Conservation (phyloP, 2,113 vertebrate species). For the Dicerorhinus sumatrensis region DNA sequence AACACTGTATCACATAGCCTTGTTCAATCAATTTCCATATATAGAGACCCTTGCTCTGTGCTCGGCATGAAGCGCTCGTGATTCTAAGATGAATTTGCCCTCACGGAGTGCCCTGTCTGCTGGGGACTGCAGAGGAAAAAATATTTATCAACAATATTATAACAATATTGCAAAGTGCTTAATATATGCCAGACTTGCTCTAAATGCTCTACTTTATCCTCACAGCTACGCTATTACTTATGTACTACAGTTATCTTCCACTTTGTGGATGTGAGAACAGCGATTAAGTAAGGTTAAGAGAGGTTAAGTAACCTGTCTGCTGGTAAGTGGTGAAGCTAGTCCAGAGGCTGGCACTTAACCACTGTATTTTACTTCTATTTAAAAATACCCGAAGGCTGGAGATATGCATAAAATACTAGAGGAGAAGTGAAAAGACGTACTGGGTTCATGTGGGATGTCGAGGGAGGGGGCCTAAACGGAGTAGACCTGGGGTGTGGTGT, state of each 20-base stretch:
- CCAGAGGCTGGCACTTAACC: background rate
- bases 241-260: background rate
- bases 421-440: background rate
- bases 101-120: accelerated
- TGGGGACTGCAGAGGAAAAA: background rate
- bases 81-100: background rate
- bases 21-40: background rate
- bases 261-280: background rate
- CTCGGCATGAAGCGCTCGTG: background rate
- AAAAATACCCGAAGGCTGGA: background rate
- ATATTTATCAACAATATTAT: background rate
- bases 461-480: background rate
- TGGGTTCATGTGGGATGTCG: background rate
- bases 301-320: background rate
- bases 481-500: accelerated
- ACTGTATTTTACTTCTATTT: background rate
- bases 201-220: background rate
- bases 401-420: background rate
- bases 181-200: background rate
- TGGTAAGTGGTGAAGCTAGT: background rate
- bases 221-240: background rate
- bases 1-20: background rate
- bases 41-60: background rate
- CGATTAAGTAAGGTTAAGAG: background rate
- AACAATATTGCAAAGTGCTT: background rate